Base-by-base conservation (phyloP, 2,888 invertebrate genomes). In the Cenopis cana region DNA sequence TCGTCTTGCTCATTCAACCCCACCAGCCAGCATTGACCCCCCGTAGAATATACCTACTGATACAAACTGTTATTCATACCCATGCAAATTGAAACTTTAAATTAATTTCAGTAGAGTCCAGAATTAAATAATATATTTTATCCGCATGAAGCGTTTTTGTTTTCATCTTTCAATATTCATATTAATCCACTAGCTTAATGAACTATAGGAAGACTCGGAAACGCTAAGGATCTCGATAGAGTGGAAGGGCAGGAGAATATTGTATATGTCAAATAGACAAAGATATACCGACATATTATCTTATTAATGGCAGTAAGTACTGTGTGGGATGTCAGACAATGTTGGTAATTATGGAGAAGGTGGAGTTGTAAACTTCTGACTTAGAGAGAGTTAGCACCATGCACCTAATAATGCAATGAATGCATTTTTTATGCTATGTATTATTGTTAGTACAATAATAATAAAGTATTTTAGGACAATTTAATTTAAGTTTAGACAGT, bases 1-100 rank as follows among this genome's bases (percentile, higher is more conserved):
- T 92, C 90, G 90, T 92, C 89, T 81, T 85, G 86, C 83, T 89
- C 86, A 87, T 89, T 90, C 85, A 89, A 84, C 57, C 71, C 14
- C 71, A 74, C 90, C 89, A 88, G 61, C 74, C 46, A 76, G 72
- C 50, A 38, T 68, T 80, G 88, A 84, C 36, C 88, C 52, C 49
- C 73, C 24, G 24, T 24, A 68, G 18, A 64, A 38, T 54, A 54
- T 24, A 17, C 50, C 20, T n/a, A 4, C 14, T 10, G 50, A 0
- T n/a, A 12, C n/a, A 64, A 62, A 11, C n/a, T 10, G 20, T 12
- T 1, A 3, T 36, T 29, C 36, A 11, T 38, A 6, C 29, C 9
- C 9, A 52, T 33, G 18, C 20, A 9, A 64, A 38, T 24, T 36
- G 8, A 20, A 54, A 8, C n/a, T 11, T 4, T 54, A 29, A 17